phyloP scores from a whole-genome alignment of 2,888 invertebrate species.

The Hypercompe scribonia region DNA sequence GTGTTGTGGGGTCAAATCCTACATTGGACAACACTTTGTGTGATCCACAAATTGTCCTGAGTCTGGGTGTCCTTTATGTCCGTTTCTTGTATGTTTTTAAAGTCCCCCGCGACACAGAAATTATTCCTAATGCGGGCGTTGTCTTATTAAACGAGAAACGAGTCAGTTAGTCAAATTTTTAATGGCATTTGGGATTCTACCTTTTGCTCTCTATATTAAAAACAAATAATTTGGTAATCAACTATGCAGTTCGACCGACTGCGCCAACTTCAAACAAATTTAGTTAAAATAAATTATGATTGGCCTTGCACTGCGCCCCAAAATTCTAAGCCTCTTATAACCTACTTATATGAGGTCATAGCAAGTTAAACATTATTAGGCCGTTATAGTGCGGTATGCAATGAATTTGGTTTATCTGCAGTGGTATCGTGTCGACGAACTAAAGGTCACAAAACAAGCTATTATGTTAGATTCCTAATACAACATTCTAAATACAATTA shows the following conservation, averaged over 20 bases:
- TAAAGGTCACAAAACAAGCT: slow-evolving; percentile 49
- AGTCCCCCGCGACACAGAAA: too few relatives aligned
- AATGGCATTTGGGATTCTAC: too few relatives aligned
- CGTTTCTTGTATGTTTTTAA: too few relatives aligned
- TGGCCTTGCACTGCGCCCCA: slow-evolving; percentile 45
- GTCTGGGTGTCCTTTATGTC: too few relatives aligned
- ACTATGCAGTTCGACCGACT: slow-evolving; percentile 14
- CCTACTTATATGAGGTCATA: slow-evolving; percentile 56
- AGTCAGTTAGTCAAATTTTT: too few relatives aligned
- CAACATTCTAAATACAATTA: too few relatives aligned
- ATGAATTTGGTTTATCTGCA: slow-evolving; percentile 58
- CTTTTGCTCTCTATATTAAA: not conserved
- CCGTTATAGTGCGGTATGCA: slow-evolving; percentile 57
- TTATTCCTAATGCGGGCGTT: too few relatives aligned
- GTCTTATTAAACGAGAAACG: too few relatives aligned
- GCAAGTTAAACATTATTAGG: slow-evolving; percentile 54
- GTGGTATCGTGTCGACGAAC: slow-evolving; percentile 33
- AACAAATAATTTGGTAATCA: not conserved
- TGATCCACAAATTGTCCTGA: too few relatives aligned
- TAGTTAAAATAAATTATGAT: slow-evolving; percentile 37
- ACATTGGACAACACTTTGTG: too few relatives aligned
- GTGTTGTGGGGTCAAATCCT: too few relatives aligned
- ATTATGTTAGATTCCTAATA: too few relatives aligned
- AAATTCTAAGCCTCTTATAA: slow-evolving; percentile 52
- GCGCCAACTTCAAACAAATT: slow-evolving; percentile 35